Evolutionary conservation across 2,113 vertebrate species (phyloP).

Genomic region (human (Homo sapiens)): DNA sequence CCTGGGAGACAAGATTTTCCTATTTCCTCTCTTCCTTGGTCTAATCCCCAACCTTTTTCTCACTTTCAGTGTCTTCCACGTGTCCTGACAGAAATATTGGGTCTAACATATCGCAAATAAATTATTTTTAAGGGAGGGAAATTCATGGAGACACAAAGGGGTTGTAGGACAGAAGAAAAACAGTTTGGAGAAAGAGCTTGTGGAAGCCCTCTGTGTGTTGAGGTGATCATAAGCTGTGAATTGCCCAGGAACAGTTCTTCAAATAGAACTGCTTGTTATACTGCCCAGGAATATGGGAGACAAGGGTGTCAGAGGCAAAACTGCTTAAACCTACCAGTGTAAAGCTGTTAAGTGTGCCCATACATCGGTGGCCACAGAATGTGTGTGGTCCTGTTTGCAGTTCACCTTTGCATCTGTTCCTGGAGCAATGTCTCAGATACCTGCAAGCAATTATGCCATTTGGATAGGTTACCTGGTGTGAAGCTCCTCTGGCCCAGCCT

Average conservation of each 20-base stretch:
- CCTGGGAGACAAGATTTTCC: background rate
- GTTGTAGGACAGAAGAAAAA: background rate
- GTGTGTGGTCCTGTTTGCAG: constrained; percentile 35
- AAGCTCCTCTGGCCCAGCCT: constrained; percentile 57
- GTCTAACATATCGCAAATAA: background rate
- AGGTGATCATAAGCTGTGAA: background rate
- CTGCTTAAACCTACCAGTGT: background rate
- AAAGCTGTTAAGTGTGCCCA: background rate
- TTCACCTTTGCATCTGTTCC: constrained; percentile 46
- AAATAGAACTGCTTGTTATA: background rate
- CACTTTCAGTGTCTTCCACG: background rate
- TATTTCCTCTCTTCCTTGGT: background rate
- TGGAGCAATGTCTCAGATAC: constrained; percentile 30
- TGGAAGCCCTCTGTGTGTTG: background rate
- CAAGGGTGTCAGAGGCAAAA: background rate
- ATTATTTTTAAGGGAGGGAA: background rate
- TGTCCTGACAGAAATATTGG: background rate
- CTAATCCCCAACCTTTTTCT: background rate
- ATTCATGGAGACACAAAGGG: background rate
- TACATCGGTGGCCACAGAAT: background rate
- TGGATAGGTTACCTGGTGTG: constrained; percentile 51
- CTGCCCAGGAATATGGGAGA: background rate
- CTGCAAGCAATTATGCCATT: constrained; percentile 42
- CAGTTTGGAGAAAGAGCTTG: background rate
- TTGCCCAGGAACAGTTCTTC: background rate